Conservation (phyloP, 2,888 invertebrate genomes). For the Plebejus melissa region DNA sequence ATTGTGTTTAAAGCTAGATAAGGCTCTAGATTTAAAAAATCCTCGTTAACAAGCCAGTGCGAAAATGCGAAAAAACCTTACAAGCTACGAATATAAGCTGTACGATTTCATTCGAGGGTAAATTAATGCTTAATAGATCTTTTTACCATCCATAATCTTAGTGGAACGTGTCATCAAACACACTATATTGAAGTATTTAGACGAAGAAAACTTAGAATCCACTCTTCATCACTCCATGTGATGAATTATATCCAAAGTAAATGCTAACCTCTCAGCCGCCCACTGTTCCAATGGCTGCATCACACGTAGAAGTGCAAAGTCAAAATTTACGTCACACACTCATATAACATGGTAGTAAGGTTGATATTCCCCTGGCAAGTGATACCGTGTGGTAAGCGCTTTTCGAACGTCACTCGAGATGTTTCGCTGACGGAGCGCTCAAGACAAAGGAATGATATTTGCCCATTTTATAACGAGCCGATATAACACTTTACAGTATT, state of each 20-base stretch:
- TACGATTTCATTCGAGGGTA: too few relatives aligned
- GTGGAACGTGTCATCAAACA: background rate
- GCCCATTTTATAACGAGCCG: conserved; percentile 37
- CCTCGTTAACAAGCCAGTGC: too few relatives aligned
- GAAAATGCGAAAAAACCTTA: too few relatives aligned
- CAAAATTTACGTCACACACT: conserved; percentile 31
- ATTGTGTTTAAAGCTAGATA: too few relatives aligned
- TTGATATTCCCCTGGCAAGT: conserved; percentile 31
- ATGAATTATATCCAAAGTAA: conserved; percentile 19
- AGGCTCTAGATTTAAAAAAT: too few relatives aligned
- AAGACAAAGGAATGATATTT: conserved; percentile 45
- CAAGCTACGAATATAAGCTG: too few relatives aligned
- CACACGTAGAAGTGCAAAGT: conserved; percentile 51
- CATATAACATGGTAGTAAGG: conserved; percentile 37
- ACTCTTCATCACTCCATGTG: background rate
- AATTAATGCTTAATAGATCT: background rate
- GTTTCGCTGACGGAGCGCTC: conserved; percentile 46
- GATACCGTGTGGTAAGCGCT: conserved; percentile 40
- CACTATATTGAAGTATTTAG: background rate
- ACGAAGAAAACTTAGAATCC: background rate
- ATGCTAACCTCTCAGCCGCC: conserved; percentile 35
- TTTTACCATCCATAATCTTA: background rate
- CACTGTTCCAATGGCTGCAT: conserved; percentile 43
- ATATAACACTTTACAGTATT: conserved; percentile 26
- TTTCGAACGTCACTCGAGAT: conserved; percentile 49